These are phyloP conservation scores for Odontomachus brunneus DNA, from an alignment of 1,140 invertebrate genomes.

Conservation along the genomic window DNA sequence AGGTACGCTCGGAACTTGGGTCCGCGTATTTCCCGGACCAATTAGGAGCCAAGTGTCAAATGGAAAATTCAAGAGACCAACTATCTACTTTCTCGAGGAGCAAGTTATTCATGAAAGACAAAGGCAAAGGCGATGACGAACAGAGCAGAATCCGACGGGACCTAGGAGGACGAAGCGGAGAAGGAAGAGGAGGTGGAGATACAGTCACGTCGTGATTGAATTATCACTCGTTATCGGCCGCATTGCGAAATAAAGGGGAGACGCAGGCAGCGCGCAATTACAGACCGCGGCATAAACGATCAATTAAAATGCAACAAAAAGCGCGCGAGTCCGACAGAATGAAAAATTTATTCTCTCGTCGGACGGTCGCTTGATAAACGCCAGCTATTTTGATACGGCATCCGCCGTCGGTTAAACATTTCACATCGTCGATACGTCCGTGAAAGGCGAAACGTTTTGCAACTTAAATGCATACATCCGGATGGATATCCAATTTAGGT, in stretches of 20 bases:
- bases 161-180: not conserved
- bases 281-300: not conserved
- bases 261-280: constrained; percentile 21
- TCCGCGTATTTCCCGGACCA: constrained; percentile 50
- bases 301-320: constrained; percentile 37
- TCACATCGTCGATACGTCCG: constrained; percentile 23
- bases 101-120: constrained; percentile 40
- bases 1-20: constrained; percentile 36
- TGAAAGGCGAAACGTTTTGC: constrained; percentile 17
- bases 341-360: constrained; percentile 41
- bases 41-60: constrained; percentile 63
- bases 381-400: constrained; percentile 31
- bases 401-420: constrained; percentile 26
- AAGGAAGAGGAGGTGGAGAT: no score
- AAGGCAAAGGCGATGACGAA: constrained; percentile 22
- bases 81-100: constrained; percentile 27
- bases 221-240: constrained; percentile 51
- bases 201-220: constrained; percentile 48
- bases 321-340: not conserved
- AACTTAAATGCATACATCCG: not conserved
- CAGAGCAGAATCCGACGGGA: not conserved
- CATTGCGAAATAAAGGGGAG: constrained; percentile 9
- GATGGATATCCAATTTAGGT: not conserved
- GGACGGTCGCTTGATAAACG: constrained; percentile 17
- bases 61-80: constrained; percentile 63